Evolutionary conservation across 2,888 invertebrate species (phyloP), one percentile per base, ranked within the genome.

Genomic region (Cryptus viduatorius): DNA sequence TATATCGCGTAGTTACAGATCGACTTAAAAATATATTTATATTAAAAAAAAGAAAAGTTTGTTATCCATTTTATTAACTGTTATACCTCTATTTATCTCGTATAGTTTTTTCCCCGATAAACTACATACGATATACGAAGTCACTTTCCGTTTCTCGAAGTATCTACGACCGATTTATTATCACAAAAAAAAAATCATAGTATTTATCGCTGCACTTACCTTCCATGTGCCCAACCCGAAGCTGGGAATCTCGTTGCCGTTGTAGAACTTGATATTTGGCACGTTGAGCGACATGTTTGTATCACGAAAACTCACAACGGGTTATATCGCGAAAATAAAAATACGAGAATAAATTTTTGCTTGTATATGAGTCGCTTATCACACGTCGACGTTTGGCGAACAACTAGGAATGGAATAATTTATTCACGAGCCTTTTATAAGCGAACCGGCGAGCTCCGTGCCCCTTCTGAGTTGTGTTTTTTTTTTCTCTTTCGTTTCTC

Each of bases 211-310:
- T 77, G 12, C 50, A 85, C 89, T 89, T 83, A 94, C 94, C 93
- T 94, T 95, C 95, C 95, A 95, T 1, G 95, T 95, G 77, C 95
- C 95, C 67, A 95, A 90, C 5, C 95, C 95, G 48, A 95, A 92
- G 64, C 93, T 88, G 0, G 95, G 95, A 65, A 95, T 93, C 59
- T 93, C 90, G 42, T 92, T 90, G 46, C 95, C 95, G 84, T 94
- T 94, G 89, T 93, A 92, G 64, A 95, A 93, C 82, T 93, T 94
- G 7, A 94, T 83, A 64, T 88, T 92, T 4, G 94, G 93, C 50
- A 90, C 90, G 53, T 90, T 92, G 12, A 92, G 48, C 65, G 88
- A 86, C 93, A 93, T 93, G 59, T 88, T 81, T 3, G 44, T 53
- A 3, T 61, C 48, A 29, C 71, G 14, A 7, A 2, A 16, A 14